Conservation (phyloP, 1,140 invertebrate genomes). For the Trichogramma pretiosum region DNA sequence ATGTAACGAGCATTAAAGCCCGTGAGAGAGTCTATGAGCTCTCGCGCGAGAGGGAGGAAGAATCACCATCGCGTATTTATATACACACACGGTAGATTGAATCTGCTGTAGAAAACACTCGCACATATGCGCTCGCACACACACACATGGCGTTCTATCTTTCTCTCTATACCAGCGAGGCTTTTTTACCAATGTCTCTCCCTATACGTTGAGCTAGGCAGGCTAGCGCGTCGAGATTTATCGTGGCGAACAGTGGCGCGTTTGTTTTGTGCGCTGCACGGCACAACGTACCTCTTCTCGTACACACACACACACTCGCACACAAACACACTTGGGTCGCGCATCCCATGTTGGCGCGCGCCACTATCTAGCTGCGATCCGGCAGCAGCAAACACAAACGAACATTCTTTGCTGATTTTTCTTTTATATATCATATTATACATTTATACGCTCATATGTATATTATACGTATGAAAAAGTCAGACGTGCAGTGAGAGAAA, state of each 20-base stretch:
- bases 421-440: too few species aligned
- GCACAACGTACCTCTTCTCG: too few species aligned
- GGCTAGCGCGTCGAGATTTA: slow-evolving; percentile 13
- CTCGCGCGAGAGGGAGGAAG: neutral
- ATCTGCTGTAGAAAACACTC: too few species aligned
- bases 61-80: slow-evolving; percentile 13
- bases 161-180: neutral
- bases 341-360: slow-evolving; percentile 4
- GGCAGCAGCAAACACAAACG: slow-evolving; percentile 14
- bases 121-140: neutral
- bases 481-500: too few species aligned
- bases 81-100: too few species aligned
- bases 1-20: too few species aligned
- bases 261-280: slow-evolving; percentile 9
- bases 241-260: slow-evolving; percentile 15
- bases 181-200: neutral
- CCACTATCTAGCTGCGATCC: slow-evolving; percentile 15
- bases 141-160: slow-evolving; percentile 1
- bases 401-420: slow-evolving; percentile 13
- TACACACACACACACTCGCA: too few species aligned
- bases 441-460: too few species aligned
- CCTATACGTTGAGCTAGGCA: too few species aligned
- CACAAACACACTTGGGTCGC: too few species aligned
- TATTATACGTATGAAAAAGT: too few species aligned
- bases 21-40: too few species aligned